phyloP scores from a whole-genome alignment of 2,888 invertebrate species.

The Caenorhabditis virilis region DNA sequence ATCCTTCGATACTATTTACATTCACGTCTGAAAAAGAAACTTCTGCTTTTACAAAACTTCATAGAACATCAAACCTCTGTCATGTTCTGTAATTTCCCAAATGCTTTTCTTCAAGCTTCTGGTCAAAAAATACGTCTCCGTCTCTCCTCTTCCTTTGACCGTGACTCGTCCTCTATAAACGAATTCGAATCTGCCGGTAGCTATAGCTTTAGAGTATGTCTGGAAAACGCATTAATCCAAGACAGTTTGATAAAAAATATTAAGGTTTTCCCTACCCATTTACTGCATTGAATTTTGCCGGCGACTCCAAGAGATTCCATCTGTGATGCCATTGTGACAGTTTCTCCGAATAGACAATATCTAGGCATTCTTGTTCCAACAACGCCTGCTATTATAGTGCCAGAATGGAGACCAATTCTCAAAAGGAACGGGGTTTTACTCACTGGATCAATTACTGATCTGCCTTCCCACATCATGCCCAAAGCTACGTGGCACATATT shows the following conservation, averaged over 20 bases:
- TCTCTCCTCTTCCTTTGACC: slow-evolving; percentile 57
- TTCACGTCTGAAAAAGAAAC: slow-evolving; percentile 56
- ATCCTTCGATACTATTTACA: slow-evolving; percentile 62
- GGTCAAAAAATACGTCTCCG: slow-evolving; percentile 57
- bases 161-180: slow-evolving; percentile 47
- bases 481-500: slow-evolving; percentile 68
- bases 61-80: slow-evolving; percentile 47
- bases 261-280: slow-evolving; percentile 25
- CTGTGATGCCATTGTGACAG: slow-evolving; percentile 54
- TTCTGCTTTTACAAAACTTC: too few species aligned
- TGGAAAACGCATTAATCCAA: slow-evolving; percentile 6
- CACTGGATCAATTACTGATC: slow-evolving; percentile 56
- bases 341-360: slow-evolving; percentile 60
- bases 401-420: slow-evolving; percentile 53
- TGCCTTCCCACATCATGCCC: slow-evolving; percentile 65
- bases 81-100: slow-evolving; percentile 62
- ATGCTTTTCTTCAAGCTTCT: slow-evolving; percentile 59
- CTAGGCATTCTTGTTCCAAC: slow-evolving; percentile 59
- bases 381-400: slow-evolving; percentile 59
- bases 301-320: slow-evolving; percentile 55
- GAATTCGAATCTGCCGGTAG: slow-evolving; percentile 62
- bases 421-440: slow-evolving; percentile 44
- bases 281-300: slow-evolving; percentile 56
- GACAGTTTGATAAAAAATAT: background rate
- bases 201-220: slow-evolving; percentile 43